Evolutionary conservation across 1,140 invertebrate species (phyloP), one percentile per base, ranked within the genome.

Genomic region (Drosophila triauraria): DNA sequence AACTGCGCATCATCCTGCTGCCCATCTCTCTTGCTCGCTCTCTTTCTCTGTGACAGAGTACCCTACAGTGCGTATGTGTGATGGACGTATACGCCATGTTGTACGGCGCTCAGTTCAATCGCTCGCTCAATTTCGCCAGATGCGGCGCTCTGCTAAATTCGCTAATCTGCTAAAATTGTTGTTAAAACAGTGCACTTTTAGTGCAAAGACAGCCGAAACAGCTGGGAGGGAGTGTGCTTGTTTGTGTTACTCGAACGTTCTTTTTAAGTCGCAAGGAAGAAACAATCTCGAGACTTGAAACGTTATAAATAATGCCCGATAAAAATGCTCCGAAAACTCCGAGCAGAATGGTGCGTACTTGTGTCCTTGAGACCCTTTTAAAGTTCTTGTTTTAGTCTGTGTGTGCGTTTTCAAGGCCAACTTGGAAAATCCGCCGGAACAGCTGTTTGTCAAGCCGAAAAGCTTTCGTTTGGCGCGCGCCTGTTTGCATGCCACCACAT

Each of bases 331-430:
- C 15, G 68, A 75, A 17, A 32, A 43, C 20, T 40, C 53, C 25
- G 67, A 88, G 44, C 67, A 75, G 68, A 76, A 79, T 85, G 86
- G 85, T 91, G 71, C 51, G 85, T 90, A 91, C 64, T 48, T 38
- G 38, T 76, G 56, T 71, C n/a, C 32, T 25, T 35, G 46, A 59
- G 40, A 44, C 53, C 46, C 32, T 51, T 40, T 42, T n/a, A 13
- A 42, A 43, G 15, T 15, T 3, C 6, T 30, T 43, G 12, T 47
- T 27, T 48, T 38, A 15, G 42, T 58, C 13, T 51, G 67, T 25
- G 54, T 77, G 50, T 56, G 51, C 43, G 44, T 61, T 68, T 78
- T 60, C 78, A 71, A 65, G 69, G 64, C 38, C 60, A 79, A 57
- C 59, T 68, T 44, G 38, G 60, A 44, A 56, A 53, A 79, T 58